A percentile compares a stretch with the other conserved stretches of the same genome.
phyloP scores from a whole-genome alignment of 2,113 vertebrate species.

The Tragulus kanchil region DNA sequence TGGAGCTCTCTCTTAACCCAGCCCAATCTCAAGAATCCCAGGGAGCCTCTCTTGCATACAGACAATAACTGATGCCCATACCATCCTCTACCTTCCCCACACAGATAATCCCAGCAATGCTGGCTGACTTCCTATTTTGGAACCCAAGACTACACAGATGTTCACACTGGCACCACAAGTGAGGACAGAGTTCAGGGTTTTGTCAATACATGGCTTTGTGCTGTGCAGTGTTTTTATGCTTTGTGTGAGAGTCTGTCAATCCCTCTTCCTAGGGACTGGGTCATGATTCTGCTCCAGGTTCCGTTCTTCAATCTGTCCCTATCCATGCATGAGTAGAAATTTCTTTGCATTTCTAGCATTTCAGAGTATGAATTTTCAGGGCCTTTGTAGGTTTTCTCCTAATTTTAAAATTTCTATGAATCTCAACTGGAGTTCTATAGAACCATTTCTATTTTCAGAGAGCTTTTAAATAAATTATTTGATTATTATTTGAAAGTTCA shows the following conservation, averaged over 20 bases:
- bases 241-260: neutral
- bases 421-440: neutral
- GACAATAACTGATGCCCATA: neutral
- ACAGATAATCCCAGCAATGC: neutral
- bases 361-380: neutral
- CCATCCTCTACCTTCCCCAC: neutral
- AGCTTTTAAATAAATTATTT: constrained; percentile 35
- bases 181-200: neutral
- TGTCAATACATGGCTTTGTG: neutral
- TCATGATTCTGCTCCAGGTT: neutral
- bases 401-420: constrained; percentile 8
- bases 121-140: neutral
- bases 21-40: neutral
- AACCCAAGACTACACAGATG: neutral
- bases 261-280: neutral
- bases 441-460: constrained; percentile 16
- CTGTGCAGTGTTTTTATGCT: neutral
- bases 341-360: neutral
- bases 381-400: neutral
- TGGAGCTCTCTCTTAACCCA: neutral
- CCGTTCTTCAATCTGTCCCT: neutral
- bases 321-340: neutral
- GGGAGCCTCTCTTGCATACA: neutral
- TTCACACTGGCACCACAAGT: neutral
- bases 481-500: constrained; percentile 44